Conservation (phyloP, 2,888 invertebrate genomes). For the Thereva unica region DNA sequence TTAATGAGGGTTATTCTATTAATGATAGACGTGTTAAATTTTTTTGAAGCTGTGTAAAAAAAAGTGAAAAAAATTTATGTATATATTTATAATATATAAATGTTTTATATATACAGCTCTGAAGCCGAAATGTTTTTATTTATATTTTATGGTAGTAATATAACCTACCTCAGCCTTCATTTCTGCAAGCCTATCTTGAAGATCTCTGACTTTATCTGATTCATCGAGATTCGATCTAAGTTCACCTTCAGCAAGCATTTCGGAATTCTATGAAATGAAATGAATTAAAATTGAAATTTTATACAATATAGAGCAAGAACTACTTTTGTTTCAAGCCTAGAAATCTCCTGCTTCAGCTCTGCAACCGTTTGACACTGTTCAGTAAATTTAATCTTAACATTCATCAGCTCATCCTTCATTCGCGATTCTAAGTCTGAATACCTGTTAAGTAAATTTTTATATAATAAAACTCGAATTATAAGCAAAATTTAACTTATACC, state of each 20-base stretch:
- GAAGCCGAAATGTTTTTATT: neutral
- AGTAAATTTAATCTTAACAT: constrained; percentile 90
- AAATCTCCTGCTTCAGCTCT: constrained; percentile 90
- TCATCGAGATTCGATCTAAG: constrained; percentile 83
- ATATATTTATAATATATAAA: too few relatives aligned
- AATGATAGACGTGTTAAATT: too few relatives aligned
- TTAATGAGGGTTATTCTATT: neutral
- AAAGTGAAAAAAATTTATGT: too few relatives aligned
- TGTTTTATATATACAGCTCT: too few relatives aligned
- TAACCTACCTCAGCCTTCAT: constrained; percentile 86
- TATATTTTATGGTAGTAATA: constrained; percentile 1
- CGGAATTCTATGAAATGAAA: constrained; percentile 74
- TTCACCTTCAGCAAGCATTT: constrained; percentile 91
- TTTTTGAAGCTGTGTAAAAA: too few relatives aligned
- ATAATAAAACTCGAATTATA: constrained; percentile 1
- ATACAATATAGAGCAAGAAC: constrained; percentile 8
- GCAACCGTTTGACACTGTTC: constrained; percentile 94
- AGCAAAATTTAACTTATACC: constrained; percentile 57
- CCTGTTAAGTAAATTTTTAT: constrained; percentile 44
- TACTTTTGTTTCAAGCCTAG: constrained; percentile 89
- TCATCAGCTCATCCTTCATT: constrained; percentile 87
- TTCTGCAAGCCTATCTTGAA: constrained; percentile 91
- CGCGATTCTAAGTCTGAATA: constrained; percentile 59
- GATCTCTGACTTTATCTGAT: constrained; percentile 82
- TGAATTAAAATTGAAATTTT: constrained; percentile 4